Conservation (phyloP, 30 jellyfish, hydroid and myxozoan species). For the Nemopilema nomurai region DNA sequence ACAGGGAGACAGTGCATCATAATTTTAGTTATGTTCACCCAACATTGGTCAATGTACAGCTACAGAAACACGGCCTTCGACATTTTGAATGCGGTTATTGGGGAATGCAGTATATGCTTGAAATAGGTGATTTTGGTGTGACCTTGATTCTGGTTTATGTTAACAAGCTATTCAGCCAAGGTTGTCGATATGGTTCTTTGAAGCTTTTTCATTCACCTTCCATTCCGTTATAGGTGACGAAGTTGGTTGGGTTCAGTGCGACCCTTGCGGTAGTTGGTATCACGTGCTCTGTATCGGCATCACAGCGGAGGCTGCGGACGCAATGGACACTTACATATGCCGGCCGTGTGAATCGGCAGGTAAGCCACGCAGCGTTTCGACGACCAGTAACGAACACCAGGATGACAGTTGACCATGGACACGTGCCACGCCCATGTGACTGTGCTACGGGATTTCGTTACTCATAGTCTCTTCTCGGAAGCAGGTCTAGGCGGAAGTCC, state of each 20-base stretch:
- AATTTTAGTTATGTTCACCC: too few relatives aligned
- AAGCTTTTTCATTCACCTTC: background rate
- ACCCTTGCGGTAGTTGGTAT: slow-evolving; percentile 93
- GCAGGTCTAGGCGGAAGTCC: background rate
- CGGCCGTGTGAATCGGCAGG: slow-evolving; percentile 58
- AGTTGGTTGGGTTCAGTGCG: slow-evolving; percentile 99
- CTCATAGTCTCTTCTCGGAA: background rate
- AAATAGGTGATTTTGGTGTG: too few relatives aligned
- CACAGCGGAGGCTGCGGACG: slow-evolving; percentile 97
- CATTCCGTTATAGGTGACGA: slow-evolving; percentile 94
- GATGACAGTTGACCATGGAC: background rate
- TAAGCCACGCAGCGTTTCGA: background rate
- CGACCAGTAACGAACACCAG: background rate
- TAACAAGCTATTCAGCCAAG: too few relatives aligned
- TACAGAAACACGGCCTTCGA: too few relatives aligned
- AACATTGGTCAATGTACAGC: too few relatives aligned
- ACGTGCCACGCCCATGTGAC: background rate
- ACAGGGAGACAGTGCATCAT: too few relatives aligned
- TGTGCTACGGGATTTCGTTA: background rate
- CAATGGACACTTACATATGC: slow-evolving; percentile 87
- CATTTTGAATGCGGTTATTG: too few relatives aligned
- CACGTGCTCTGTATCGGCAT: slow-evolving; percentile 93
- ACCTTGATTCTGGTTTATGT: too few relatives aligned
- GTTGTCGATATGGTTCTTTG: too few relatives aligned
- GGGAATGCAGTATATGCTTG: too few relatives aligned